Base-by-base conservation (phyloP, 2,113 vertebrate species). In the Proterorhinus semilunaris region DNA sequence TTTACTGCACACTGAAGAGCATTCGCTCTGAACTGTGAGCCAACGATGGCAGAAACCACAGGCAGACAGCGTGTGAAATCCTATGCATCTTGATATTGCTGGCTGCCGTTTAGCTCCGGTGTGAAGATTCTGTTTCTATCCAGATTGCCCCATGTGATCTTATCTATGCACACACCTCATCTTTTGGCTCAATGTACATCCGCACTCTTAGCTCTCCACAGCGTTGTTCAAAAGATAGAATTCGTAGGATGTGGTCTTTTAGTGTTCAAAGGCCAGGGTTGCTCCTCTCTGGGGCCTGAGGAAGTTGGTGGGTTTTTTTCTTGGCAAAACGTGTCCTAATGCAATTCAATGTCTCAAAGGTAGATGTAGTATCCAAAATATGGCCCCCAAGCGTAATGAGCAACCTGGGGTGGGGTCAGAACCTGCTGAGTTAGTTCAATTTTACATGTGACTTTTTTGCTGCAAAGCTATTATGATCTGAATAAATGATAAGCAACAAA, bases 61-160 rank as follows among this genome's bases (percentile, higher is more conserved):
- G 42, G 15, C 81, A 76, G 70, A 44, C 51, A 68, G 52, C 6
- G 6, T 8, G 51, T 66, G 65, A 72, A 68, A 66, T 73, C 69
- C 75, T 68, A 50, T 57, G n/a, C 16, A 69, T 73, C 66, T 75
- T 78, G 12, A 76, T 81, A 75, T 4, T 50, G 76, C 71, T 5
- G 49, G 69, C 77, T 62, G 52, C 54, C 59, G 6, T 73, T 83
- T 74, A 78, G 66, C 72, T 49, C 10, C 71, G 65, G 67, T 67
- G 68, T 54, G 36, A 76, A 57, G 71, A 69, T 65, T 64, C 78
- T 67, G 72, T 70, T 71, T 81, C 78, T 69, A n/a, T 73, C 65
- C 46, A 69, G 69, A 47, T 68, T 70, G 55, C 75, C 66, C 61
- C 52, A 59, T 83, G 83, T 83, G 78, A 88, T 88, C 66, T 86